phyloP scores from a whole-genome alignment of 2,888 invertebrate genomes.

The Polydrusus cervinus region DNA sequence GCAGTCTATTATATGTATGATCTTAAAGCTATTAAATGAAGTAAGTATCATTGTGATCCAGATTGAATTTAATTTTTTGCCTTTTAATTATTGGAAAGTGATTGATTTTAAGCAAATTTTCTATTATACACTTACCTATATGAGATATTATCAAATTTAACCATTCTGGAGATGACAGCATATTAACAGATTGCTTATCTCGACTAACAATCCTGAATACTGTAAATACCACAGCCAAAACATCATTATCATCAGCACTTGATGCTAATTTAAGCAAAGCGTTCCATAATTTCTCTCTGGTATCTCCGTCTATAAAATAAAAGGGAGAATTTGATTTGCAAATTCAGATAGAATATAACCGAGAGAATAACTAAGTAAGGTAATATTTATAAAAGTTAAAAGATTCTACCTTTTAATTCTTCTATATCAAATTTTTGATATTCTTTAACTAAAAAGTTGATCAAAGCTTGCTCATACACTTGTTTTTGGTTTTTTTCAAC shows the following conservation, averaged over 20 bases:
- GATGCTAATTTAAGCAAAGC: constrained; percentile 76
- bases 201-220: constrained; percentile 82
- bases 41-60: no score
- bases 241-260: constrained; percentile 68
- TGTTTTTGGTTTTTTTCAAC: constrained; percentile 45
- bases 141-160: constrained; percentile 76
- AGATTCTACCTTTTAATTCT: constrained; percentile 42
- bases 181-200: constrained; percentile 83
- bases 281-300: constrained; percentile 77
- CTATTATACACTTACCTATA: constrained; percentile 27
- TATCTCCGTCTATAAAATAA: constrained; percentile 63
- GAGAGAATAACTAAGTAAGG: neutral
- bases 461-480: constrained; percentile 51
- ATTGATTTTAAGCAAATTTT: no score
- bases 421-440: constrained; percentile 46
- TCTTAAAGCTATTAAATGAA: no score
- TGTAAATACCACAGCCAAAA: constrained; percentile 75
- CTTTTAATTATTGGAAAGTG: no score
- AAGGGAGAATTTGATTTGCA: neutral
- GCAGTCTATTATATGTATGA: no score
- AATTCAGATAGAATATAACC: no score
- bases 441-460: constrained; percentile 52
- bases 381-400: neutral
- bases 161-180: constrained; percentile 80
- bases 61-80: no score